Evolutionary conservation across 2,888 invertebrate species (phyloP), one percentile per base, ranked within the genome.

Genomic region (Notodonta ziczac): DNA sequence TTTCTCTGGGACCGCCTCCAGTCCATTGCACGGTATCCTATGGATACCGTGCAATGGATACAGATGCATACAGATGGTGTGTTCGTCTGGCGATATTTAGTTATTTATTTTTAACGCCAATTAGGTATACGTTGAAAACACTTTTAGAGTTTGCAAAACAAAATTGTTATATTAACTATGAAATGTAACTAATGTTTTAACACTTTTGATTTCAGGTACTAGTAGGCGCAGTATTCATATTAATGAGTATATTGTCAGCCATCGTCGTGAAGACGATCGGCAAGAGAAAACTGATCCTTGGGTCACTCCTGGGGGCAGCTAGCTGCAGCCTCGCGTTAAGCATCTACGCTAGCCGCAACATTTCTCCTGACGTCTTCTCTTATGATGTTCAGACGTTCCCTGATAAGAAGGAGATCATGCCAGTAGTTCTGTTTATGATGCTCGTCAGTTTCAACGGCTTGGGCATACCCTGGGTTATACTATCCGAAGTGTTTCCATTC

Each of bases 401-500:
- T 0, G 78, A 86, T 4, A 82, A 86, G n/a, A 92, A 88, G 60
- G 86, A 91, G 2, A 65, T 86, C 1, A 61, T 93, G 13, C 94
- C 94, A 0, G 82, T 94, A 0, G 65, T 89, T 0, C 80, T 93
- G 51, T 91, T 93, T 61, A 76, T 94, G 62, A 69, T 90, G 68
- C 74, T 91, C 0, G 86, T 87, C 1, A 90, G 90, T 56, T 90
- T 89, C 62, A 86, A 81, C 14, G 84, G 86, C 24, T 74, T 91
- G 51, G 93, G 91, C 0, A 91, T 95, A 67, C 95, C 95, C 0
- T 95, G 95, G 95, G 89, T 94, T 62, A 74, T 95, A 63, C 70
- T 95, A 12, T 94, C 95, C 32, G 95, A 95, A 80, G 92, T 95
- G 1, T 95, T 95, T 70, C 95, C 95, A 0, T 93, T 94, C 69